These are phyloP conservation scores for Octopus bimaculoides DNA, from an alignment of 1,140 invertebrate species.

Conservation along the genomic window DNA sequence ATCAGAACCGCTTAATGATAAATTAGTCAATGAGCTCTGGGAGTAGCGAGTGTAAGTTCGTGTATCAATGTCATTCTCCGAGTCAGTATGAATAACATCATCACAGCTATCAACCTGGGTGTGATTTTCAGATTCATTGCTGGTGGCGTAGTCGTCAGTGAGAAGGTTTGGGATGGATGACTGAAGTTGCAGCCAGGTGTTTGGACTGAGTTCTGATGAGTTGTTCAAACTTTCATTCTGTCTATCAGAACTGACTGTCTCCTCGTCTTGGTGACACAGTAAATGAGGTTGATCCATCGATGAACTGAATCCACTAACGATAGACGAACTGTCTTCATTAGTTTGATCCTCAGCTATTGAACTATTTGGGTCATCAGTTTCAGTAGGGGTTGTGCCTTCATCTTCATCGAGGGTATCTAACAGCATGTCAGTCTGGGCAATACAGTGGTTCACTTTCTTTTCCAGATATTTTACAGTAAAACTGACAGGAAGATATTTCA, in stretches of 20 bases:
- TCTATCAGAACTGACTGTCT: not conserved
- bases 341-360: not conserved
- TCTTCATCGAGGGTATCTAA: slow-evolving; percentile 37
- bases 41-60: not conserved
- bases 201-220: not conserved
- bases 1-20: not conserved
- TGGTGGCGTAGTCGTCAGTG: not conserved
- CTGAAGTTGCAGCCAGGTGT: not conserved
- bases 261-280: not conserved
- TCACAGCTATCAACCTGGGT: no score
- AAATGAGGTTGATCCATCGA: not conserved
- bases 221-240: not conserved
- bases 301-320: not conserved
- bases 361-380: not conserved
- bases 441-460: slow-evolving; percentile 50
- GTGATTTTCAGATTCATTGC: no score
- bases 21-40: not conserved
- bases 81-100: not conserved
- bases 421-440: slow-evolving; percentile 51
- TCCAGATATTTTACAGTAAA: slow-evolving; percentile 50
- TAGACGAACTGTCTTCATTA: not conserved
- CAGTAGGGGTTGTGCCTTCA: not conserved
- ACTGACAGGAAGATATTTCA: slow-evolving; percentile 48
- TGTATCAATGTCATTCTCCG: not conserved
- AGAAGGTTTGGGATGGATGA: not conserved